A percentile compares a stretch with the other conserved stretches of the same genome.
Conservation (phyloP, 2,797 vertebrate genomes). For the Neosilurus mollespiculum region DNA sequence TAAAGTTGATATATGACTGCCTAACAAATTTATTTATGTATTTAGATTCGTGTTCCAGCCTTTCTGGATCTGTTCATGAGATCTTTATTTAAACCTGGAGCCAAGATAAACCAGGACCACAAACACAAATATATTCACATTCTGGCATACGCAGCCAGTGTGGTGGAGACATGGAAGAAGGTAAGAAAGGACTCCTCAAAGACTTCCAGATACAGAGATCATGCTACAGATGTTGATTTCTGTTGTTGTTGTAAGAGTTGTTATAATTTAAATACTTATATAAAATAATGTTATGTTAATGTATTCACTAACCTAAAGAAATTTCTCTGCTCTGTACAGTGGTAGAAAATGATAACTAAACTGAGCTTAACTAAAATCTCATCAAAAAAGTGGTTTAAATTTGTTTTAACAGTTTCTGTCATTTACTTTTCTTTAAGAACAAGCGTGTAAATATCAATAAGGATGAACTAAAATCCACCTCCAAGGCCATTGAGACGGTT, state of each 20-base stretch:
- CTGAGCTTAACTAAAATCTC: background rate
- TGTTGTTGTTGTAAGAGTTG: background rate
- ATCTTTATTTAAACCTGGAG: constrained; percentile 94
- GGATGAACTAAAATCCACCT: constrained; percentile 95
- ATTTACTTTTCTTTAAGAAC: constrained; percentile 73
- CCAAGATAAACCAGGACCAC: constrained; percentile 98
- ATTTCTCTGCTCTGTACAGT: background rate
- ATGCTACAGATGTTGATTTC: constrained; percentile 1
- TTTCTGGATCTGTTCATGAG: constrained; percentile 98
- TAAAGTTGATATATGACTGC: background rate
- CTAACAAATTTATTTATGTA: background rate
- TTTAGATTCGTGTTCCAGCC: constrained; percentile 89
- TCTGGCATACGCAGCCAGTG: constrained; percentile 94
- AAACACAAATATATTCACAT: constrained; percentile 99
- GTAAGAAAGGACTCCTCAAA: constrained; percentile 62
- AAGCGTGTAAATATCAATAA: constrained; percentile 98
- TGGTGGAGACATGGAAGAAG: constrained; percentile 99
- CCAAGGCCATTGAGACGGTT: constrained; percentile 95
- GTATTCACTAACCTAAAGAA: background rate
- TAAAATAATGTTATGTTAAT: background rate
- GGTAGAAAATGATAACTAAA: background rate
- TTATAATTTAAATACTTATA: background rate
- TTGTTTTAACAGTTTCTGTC: background rate
- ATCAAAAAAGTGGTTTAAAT: background rate
- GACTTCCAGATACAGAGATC: background rate